These are phyloP conservation scores for Pachyuromys duprasi DNA, from an alignment of 2,797 vertebrate species.

Conservation along the genomic window DNA sequence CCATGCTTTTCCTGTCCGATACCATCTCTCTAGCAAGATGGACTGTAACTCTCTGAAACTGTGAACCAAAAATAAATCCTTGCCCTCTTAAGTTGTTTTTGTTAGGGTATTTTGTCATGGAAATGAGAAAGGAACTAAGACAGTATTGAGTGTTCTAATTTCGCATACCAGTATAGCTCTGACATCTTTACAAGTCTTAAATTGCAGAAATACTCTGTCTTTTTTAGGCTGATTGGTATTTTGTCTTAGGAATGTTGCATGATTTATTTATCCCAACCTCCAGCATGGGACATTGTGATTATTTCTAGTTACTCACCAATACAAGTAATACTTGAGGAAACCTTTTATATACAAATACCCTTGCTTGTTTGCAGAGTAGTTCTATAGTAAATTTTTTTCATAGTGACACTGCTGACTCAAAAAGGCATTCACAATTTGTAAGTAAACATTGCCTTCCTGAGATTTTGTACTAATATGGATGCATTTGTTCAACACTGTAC, in stretches of 20 bases:
- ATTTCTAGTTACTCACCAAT: slow-evolving; percentile 23
- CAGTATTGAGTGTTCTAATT: neutral
- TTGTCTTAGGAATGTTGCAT: neutral
- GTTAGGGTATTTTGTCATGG: neutral
- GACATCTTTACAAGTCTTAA: neutral
- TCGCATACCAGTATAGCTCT: neutral
- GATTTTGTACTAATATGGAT: neutral
- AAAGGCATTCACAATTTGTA: neutral
- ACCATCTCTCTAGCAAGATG: neutral
- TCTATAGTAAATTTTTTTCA: neutral
- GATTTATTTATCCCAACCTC: neutral
- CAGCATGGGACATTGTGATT: neutral
- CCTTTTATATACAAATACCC: neutral
- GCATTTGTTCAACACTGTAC: neutral
- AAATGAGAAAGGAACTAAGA: neutral
- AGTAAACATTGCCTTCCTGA: neutral
- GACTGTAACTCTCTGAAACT: neutral
- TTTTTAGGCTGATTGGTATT: slow-evolving; percentile 14
- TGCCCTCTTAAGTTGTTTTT: neutral
- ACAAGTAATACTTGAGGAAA: slow-evolving; percentile 17
- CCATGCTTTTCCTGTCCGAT: neutral
- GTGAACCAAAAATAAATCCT: neutral
- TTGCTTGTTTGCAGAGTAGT: neutral
- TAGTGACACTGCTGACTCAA: neutral
- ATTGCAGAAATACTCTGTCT: neutral